Evolutionary conservation across 92 coral and sea anemone species (phyloP).

Genomic region (Siderastrea siderea): DNA sequence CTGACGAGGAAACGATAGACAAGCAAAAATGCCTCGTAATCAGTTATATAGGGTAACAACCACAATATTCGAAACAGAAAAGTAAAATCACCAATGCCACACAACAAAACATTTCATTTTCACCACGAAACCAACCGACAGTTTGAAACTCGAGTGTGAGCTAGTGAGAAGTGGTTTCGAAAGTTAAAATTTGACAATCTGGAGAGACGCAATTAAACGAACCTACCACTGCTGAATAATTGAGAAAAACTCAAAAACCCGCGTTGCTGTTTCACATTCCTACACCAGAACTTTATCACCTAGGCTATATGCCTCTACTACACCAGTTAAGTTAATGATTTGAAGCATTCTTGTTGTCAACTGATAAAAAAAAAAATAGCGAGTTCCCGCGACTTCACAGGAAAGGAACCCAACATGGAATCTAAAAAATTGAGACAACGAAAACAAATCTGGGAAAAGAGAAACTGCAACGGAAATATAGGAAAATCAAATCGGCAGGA

Average conservation of each 20-base stretch:
- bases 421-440: neutral
- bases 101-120: neutral
- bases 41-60: neutral
- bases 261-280: too few relatives aligned
- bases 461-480: neutral
- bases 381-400: too few relatives aligned
- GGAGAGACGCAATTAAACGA: too few relatives aligned
- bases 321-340: too few relatives aligned
- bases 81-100: neutral
- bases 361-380: too few relatives aligned
- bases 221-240: too few relatives aligned
- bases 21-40: neutral
- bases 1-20: neutral
- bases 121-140: neutral
- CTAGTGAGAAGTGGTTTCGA: neutral
- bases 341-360: too few relatives aligned
- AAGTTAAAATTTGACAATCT: too few relatives aligned
- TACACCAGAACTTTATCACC: too few relatives aligned
- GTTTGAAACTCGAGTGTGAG: neutral
- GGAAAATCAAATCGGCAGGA: neutral
- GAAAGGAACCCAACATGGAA: too few relatives aligned
- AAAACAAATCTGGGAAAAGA: conserved; percentile 3
- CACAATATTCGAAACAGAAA: neutral
- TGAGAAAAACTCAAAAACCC: too few relatives aligned
- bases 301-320: too few relatives aligned